Conservation (phyloP, 2,113 vertebrate genomes). For the Dasyurus viverrinus region DNA sequence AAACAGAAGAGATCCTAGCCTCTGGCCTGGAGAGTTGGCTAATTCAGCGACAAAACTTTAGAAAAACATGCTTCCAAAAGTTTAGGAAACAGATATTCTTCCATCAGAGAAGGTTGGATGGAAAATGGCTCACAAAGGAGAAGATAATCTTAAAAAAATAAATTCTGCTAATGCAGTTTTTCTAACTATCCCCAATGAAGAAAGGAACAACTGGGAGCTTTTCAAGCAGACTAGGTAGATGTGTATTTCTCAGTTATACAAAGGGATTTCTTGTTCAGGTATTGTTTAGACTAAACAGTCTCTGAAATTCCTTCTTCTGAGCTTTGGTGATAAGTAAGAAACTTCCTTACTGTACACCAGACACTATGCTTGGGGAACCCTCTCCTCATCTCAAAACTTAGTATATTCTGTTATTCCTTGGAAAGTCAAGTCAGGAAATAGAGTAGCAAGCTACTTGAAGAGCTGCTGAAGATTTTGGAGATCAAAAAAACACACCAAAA, state of each 20-base stretch:
- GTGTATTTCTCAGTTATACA: not conserved
- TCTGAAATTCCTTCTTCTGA: not conserved
- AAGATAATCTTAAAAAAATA: not conserved
- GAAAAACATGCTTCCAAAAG: not conserved
- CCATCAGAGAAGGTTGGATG: not conserved
- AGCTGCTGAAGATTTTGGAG: not conserved
- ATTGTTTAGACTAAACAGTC: not conserved
- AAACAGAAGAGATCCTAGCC: not conserved
- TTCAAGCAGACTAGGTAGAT: not conserved
- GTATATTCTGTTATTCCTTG: not conserved
- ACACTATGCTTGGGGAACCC: too few species aligned
- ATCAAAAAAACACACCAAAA: not conserved
- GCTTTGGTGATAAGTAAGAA: not conserved
- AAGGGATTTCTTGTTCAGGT: not conserved
- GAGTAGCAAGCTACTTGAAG: not conserved
- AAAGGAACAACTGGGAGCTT: not conserved
- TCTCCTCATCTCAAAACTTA: too few species aligned
- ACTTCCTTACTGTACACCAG: too few species aligned
- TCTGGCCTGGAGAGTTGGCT: not conserved
- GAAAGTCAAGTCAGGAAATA: not conserved
- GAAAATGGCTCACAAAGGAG: not conserved
- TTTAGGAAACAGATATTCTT: not conserved
- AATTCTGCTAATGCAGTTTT: not conserved
- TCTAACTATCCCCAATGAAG: not conserved
- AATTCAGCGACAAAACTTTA: not conserved